Percentiles rank a stretch among this genome's conserved stretches.
These are phyloP conservation scores for Epistrophe grossulariae DNA, from an alignment of 2,888 invertebrate genomes.

Conservation along the genomic window DNA sequence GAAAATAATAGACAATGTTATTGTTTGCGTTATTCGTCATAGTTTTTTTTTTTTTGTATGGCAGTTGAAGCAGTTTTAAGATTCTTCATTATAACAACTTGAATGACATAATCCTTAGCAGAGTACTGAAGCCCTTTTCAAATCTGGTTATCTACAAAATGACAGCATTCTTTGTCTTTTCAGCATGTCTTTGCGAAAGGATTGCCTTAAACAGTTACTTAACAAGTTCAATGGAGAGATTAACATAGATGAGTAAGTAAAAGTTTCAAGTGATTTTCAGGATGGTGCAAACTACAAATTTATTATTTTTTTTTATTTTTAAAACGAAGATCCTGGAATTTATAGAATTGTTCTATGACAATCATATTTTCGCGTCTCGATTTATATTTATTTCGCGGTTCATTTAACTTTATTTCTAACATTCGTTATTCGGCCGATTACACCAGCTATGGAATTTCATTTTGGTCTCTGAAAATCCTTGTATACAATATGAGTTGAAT, in stretches of 20 bases:
- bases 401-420: slow-evolving; percentile 78
- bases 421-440: slow-evolving; percentile 77
- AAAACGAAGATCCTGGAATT: slow-evolving; percentile 67
- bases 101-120: slow-evolving; percentile 77
- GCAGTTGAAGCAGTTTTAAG: slow-evolving; percentile 78
- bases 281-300: no score
- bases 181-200: slow-evolving; percentile 77
- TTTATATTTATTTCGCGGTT: slow-evolving; percentile 76
- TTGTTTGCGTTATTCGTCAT: slow-evolving; percentile 52
- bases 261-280: no score
- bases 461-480: no score
- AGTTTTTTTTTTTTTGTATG: slow-evolving; percentile 64
- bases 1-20: not conserved
- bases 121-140: slow-evolving; percentile 78
- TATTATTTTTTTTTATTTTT: slow-evolving; percentile 30
- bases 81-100: slow-evolving; percentile 77
- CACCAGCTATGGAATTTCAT: no score
- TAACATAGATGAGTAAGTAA: slow-evolving; percentile 76
- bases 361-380: no score
- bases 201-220: slow-evolving; percentile 77
- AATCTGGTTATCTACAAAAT: slow-evolving; percentile 77
- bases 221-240: slow-evolving; percentile 79
- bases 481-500: no score
- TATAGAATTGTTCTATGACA: slow-evolving; percentile 77
- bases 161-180: slow-evolving; percentile 79